A percentile compares a stretch with the other conserved stretches of the same genome.
These are phyloP conservation scores for Brachyrhaphis roseni DNA, from an alignment of 2,797 vertebrate species.

Conservation along the genomic window DNA sequence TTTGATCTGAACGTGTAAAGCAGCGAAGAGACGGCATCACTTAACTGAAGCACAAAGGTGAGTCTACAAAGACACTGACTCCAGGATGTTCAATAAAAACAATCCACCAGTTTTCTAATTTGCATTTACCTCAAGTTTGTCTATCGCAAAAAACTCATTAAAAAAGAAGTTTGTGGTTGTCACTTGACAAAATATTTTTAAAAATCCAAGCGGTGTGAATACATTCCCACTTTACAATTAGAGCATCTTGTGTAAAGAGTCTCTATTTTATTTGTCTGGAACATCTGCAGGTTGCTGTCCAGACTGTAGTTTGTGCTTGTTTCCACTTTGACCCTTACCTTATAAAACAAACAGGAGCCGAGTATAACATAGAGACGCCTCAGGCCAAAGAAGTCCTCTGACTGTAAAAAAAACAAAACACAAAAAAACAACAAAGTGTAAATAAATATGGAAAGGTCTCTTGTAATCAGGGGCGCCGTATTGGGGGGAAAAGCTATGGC, in stretches of 20 bases:
- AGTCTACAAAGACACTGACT: neutral
- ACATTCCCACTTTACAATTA: neutral
- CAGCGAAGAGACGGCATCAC: neutral
- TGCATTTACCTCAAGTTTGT: neutral
- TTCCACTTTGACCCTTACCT: conserved; percentile 78
- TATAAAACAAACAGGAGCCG: conserved; percentile 96
- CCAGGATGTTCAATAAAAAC: neutral
- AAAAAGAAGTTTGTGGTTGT: neutral
- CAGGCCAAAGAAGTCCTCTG: conserved; percentile 93
- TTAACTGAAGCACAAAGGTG: neutral
- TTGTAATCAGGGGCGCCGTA: too few species aligned
- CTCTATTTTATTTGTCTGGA: neutral
- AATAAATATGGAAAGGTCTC: neutral
- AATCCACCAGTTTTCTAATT: neutral
- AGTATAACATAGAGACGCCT: conserved; percentile 91
- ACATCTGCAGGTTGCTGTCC: conserved; percentile 6
- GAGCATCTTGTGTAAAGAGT: neutral
- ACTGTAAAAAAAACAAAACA: conserved; percentile 72
- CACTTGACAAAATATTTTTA: neutral
- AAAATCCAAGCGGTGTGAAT: neutral
- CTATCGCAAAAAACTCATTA: neutral
- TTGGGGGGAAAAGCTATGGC: too few species aligned
- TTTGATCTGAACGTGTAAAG: neutral
- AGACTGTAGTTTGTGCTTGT: conserved; percentile 3
- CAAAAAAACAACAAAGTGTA: neutral